phyloP scores from a whole-genome alignment of 2,888 invertebrate genomes.

The Metellina segmentata region DNA sequence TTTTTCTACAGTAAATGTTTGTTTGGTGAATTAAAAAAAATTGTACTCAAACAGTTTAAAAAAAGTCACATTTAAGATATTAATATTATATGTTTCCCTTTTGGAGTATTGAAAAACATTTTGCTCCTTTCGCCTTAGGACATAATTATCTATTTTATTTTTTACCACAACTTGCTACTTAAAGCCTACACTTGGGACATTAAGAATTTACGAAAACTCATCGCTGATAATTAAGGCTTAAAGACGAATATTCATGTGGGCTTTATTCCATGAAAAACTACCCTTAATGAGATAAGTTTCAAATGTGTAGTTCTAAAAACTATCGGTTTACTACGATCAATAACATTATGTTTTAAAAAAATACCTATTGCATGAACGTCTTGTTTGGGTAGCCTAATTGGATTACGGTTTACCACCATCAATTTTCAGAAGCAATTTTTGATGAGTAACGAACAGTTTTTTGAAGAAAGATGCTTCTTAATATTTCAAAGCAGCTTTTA shows the following conservation, averaged over 20 bases:
- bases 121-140: neutral
- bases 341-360: neutral
- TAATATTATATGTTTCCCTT: neutral
- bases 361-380: neutral
- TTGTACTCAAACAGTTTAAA: neutral
- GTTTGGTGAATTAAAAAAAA: too few relatives aligned
- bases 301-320: neutral
- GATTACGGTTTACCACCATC: slow-evolving; percentile 22
- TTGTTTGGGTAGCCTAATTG: slow-evolving; percentile 37
- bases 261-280: slow-evolving; percentile 9
- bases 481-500: too few relatives aligned
- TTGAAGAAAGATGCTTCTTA: too few relatives aligned
- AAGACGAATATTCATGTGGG: slow-evolving; percentile 13
- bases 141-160: slow-evolving; percentile 10
- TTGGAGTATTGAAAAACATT: neutral
- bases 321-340: neutral
- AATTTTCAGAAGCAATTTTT: slow-evolving; percentile 7
- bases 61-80: neutral
- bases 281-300: slow-evolving; percentile 20
- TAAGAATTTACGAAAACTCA: neutral
- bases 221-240: slow-evolving; percentile 33
- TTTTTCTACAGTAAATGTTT: too few relatives aligned
- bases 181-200: slow-evolving; percentile 30
- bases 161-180: neutral
- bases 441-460: neutral